These are phyloP conservation scores for Pristiophorus japonicus DNA, from an alignment of 2,113 vertebrate species.

Conservation along the genomic window DNA sequence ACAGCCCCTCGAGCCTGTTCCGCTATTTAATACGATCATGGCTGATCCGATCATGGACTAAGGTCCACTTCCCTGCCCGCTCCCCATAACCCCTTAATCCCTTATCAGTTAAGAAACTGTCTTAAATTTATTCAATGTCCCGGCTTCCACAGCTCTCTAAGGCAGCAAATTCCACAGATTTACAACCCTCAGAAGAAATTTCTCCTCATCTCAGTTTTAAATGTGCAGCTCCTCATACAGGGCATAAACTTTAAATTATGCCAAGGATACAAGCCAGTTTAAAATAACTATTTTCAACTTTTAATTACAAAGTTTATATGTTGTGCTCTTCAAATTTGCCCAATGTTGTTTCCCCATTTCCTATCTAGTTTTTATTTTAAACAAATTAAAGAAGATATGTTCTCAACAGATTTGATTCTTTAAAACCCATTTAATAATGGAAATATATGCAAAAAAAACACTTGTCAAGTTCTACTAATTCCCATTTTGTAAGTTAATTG, in stretches of 20 bases:
- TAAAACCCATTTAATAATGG: neutral
- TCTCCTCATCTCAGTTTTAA: no score
- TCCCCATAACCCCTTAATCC: no score
- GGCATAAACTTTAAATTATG: neutral
- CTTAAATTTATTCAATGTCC: no score
- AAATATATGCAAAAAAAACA: neutral
- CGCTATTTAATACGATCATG: no score
- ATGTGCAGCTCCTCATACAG: no score
- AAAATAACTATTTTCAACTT: neutral
- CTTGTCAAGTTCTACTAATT: neutral
- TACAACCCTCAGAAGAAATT: no score
- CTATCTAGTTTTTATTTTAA: neutral
- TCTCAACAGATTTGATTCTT: neutral
- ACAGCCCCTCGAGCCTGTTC: no score
- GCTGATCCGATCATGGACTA: no score
- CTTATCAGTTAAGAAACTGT: no score
- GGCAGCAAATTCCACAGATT: no score
- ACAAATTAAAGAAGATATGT: neutral
- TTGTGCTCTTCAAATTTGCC: neutral
- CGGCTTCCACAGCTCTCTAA: no score
- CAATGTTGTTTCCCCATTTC: neutral
- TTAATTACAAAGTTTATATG: neutral
- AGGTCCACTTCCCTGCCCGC: no score
- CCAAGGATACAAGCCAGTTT: neutral
- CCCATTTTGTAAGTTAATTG: neutral